phyloP scores from a whole-genome alignment of 2,113 vertebrate genomes.

The Oryzias curvinotus region DNA sequence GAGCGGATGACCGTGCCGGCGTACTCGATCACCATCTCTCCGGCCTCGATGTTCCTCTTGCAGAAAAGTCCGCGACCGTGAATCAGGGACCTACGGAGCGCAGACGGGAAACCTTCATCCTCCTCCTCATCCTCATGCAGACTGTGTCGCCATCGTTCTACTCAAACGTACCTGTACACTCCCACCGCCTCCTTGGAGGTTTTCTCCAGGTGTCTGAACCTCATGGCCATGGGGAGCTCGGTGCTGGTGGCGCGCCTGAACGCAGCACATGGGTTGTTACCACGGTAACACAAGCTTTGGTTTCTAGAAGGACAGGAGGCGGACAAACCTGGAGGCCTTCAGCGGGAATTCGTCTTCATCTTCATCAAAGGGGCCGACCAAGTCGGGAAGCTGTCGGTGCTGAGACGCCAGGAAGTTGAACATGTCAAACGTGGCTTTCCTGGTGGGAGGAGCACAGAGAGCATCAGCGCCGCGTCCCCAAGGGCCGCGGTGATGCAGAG shows the following conservation, averaged over 20 bases:
- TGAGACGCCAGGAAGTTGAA: slow-evolving; percentile 93
- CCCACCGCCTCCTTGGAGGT: slow-evolving; percentile 92
- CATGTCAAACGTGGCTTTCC: slow-evolving; percentile 92
- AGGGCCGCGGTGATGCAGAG: background rate
- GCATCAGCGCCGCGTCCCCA: background rate
- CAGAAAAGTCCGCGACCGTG: slow-evolving; percentile 90
- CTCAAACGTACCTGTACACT: slow-evolving; percentile 83
- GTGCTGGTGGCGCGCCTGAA: slow-evolving; percentile 86
- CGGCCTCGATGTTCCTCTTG: slow-evolving; percentile 89
- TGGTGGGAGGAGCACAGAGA: slow-evolving; percentile 36
- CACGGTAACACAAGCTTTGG: background rate
- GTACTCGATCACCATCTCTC: slow-evolving; percentile 94
- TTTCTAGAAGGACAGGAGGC: background rate
- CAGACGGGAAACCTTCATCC: background rate
- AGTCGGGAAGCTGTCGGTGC: slow-evolving; percentile 85
- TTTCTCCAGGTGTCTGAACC: slow-evolving; percentile 90
- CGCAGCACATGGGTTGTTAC: background rate
- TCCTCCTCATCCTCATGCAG: no score
- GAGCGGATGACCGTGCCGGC: slow-evolving; percentile 89
- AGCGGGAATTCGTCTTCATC: slow-evolving; percentile 90
- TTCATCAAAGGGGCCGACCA: slow-evolving; percentile 78
- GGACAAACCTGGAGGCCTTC: slow-evolving; percentile 84
- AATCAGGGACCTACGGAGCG: slow-evolving; percentile 80
- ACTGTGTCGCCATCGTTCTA: no score
- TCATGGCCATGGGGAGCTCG: slow-evolving; percentile 93